A percentile compares a stretch with the other conserved stretches of the same genome.
Evolutionary conservation across 37 sponge, comb jelly and placozoan genomes (phyloP).

Genomic region (Axinella damicornis): DNA sequence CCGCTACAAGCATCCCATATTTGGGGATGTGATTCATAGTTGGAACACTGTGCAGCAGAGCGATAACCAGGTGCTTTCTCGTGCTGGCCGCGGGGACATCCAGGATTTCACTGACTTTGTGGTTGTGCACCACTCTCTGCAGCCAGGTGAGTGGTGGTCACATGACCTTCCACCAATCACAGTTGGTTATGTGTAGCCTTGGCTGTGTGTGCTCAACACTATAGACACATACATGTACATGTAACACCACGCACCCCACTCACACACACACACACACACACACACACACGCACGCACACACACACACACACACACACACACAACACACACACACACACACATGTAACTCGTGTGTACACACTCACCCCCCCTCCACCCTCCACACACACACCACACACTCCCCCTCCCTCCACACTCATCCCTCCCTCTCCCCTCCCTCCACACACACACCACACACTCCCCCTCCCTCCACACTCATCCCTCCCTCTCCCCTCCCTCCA

Average conservation of each 20-base stretch:
- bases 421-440: too few species aligned
- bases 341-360: background rate
- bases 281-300: conserved; percentile 11
- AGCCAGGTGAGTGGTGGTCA: conserved; percentile 42
- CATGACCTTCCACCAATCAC: background rate
- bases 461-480: too few species aligned
- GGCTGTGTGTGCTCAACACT: too few species aligned
- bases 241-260: background rate
- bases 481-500: too few species aligned
- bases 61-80: too few species aligned
- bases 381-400: conserved; percentile 2
- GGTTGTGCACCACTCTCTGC: conserved; percentile 7
- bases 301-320: conserved; percentile 19
- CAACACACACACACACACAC: conserved; percentile 19
- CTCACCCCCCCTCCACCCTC: too few species aligned
- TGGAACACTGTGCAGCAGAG: too few species aligned
- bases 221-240: background rate
- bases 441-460: conserved; percentile 19
- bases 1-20: too few species aligned
- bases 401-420: too few species aligned
- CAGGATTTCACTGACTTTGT: background rate
- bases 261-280: conserved; percentile 13
- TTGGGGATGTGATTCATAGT: too few species aligned
- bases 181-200: too few species aligned
- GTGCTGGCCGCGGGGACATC: background rate